Evolutionary conservation across 2,888 invertebrate genomes (phyloP).

Genomic region (Ashinkailepas kermadecensis): DNA sequence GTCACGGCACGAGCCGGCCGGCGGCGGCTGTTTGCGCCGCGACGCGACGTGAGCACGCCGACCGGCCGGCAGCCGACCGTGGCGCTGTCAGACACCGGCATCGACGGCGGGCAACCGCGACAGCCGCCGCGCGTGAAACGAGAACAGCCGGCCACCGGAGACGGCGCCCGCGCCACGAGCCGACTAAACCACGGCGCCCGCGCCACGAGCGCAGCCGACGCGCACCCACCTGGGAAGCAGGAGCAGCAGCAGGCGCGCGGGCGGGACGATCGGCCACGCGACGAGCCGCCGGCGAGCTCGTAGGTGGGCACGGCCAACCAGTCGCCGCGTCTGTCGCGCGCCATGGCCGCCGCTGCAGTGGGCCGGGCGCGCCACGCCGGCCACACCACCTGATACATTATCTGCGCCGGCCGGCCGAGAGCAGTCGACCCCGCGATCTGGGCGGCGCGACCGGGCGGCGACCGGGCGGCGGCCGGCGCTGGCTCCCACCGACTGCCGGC

Average conservation of each 20-base stretch:
- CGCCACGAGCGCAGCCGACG: too few relatives aligned
- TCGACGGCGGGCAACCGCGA: too few relatives aligned
- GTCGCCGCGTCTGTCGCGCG: background rate
- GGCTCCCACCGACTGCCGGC: background rate
- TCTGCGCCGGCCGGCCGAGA: background rate
- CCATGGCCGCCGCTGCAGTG: slow-evolving; percentile 7
- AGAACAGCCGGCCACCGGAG: too few relatives aligned
- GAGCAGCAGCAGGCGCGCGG: background rate
- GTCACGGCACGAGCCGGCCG: too few relatives aligned
- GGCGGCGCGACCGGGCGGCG: background rate
- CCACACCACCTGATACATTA: slow-evolving; percentile 19
- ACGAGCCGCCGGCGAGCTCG: background rate
- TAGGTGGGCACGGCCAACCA: slow-evolving; percentile 7
- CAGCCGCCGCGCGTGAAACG: too few relatives aligned
- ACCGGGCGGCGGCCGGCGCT: background rate
- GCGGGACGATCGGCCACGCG: background rate
- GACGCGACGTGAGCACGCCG: too few relatives aligned
- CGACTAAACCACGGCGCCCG: too few relatives aligned
- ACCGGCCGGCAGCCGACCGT: too few relatives aligned
- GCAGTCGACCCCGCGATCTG: too few relatives aligned
- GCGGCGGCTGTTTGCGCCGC: too few relatives aligned
- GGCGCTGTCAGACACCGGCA: too few relatives aligned
- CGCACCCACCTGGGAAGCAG: background rate
- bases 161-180: too few relatives aligned
- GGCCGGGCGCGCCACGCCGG: background rate